Base-by-base conservation (phyloP, 37 sponge, comb jelly and placozoan species). In the Chondrosia reniformis region DNA sequence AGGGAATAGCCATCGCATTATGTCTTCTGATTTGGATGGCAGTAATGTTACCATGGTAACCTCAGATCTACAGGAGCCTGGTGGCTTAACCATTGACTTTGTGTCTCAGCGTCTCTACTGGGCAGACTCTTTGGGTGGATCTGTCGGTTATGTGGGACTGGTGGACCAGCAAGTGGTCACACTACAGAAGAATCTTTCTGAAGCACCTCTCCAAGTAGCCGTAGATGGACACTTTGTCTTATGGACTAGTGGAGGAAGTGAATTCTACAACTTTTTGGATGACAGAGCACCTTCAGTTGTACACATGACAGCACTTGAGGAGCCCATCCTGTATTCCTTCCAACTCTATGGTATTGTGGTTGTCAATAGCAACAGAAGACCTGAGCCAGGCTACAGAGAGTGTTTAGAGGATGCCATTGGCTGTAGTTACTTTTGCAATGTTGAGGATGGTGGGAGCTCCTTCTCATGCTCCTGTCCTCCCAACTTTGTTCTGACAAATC, bases 31-130 rank as follows among this genome's bases (percentile, higher is more conserved):
- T 3, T 33, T 79, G 17, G 45, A 80, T 58, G 55, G 74, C 8
- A 21, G 7, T 15, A 22, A 1, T 9, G 37, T 54, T 30, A 12
- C 56, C 30, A 69, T 28, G 27, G 22, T 40, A 28, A 38, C 42
- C 25, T 27, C 75, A 28, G n/a, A 5, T 24, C 10, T 74, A 12
- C 7, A 45, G 5, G 34, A 55, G 17, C 86, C 86, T 12, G 9
- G 33, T 22, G 80, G 80, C 42, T 41, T 86, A 12, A 63, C 86
- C 4, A 75, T 86, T 31, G 81, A 86, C 81, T 80, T 34, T 56
- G 28, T 86, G 4, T 33, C 54, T 24, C 42, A 37, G 39, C 28
- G 31, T 33, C 55, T 86, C 36, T 80, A 62, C 58, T 86, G 86
- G 86, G 75, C 67, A 22, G 86, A 86, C 57, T 33, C 55, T 5